These are phyloP conservation scores for Drosophila paranaensis DNA, from an alignment of 2,888 invertebrate genomes.

Conservation along the genomic window DNA sequence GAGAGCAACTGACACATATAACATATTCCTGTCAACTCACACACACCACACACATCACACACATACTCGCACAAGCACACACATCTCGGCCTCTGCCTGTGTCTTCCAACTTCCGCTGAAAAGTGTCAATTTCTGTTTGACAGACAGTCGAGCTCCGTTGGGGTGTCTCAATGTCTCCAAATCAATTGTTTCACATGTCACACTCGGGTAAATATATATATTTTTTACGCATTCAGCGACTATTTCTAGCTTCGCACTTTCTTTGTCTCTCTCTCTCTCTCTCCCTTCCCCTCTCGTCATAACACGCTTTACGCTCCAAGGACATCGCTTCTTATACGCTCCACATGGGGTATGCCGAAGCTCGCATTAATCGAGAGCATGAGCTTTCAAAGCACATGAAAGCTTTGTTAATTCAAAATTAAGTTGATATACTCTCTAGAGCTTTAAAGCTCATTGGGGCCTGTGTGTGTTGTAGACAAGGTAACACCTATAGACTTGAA, in stretches of 20 bases:
- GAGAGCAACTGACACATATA: slow-evolving; percentile 39
- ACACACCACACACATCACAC: slow-evolving; percentile 3
- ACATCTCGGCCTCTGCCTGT: neutral
- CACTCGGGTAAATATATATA: slow-evolving; percentile 54
- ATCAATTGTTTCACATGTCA: slow-evolving; percentile 54
- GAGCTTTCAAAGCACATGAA: neutral
- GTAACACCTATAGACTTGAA: no score
- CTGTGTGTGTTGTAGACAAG: no score
- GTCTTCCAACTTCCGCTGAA: slow-evolving; percentile 21
- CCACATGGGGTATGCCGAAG: slow-evolving; percentile 17
- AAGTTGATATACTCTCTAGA: no score
- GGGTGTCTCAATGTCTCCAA: slow-evolving; percentile 21
- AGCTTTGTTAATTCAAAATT: neutral
- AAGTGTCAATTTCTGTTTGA: slow-evolving; percentile 59
- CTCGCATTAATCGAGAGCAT: neutral
- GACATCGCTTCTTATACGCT: slow-evolving; percentile 23
- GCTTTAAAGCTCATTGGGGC: no score
- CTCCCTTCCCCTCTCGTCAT: neutral
- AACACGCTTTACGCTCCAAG: slow-evolving; percentile 15
- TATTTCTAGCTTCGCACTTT: neutral
- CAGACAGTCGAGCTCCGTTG: slow-evolving; percentile 21
- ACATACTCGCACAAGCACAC: slow-evolving; percentile 1
- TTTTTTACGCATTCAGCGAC: slow-evolving; percentile 41
- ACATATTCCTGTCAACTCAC: slow-evolving; percentile 40
- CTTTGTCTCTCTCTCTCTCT: no score